These are phyloP conservation scores for Rhizoglyphus robini DNA, from an alignment of 1,140 invertebrate genomes.

Conservation along the genomic window DNA sequence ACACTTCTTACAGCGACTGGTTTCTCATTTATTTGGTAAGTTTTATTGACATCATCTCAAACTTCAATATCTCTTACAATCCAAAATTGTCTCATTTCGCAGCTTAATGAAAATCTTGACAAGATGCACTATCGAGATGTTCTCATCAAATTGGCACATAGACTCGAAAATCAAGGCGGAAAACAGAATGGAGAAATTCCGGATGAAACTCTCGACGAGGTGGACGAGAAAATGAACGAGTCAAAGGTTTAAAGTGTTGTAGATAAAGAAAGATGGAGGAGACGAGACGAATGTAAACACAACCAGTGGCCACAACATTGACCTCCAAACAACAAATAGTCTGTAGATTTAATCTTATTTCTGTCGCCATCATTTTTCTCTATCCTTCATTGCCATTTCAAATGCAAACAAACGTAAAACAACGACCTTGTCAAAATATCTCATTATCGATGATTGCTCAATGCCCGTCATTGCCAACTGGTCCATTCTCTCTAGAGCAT, in stretches of 20 bases:
- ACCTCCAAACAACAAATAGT: too few species aligned
- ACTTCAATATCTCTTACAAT: not conserved
- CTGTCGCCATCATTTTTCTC: too few species aligned
- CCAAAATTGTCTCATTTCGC: not conserved
- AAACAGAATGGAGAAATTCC: not conserved
- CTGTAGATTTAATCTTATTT: too few species aligned
- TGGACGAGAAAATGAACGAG: not conserved
- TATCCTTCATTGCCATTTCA: too few species aligned
- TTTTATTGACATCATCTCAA: not conserved
- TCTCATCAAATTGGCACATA: not conserved
- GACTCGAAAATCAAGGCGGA: not conserved
- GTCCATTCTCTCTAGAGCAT: too few species aligned
- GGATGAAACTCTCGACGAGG: not conserved
- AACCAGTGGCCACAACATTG: too few species aligned
- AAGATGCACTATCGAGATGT: slow-evolving; percentile 17
- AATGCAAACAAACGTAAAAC: too few species aligned
- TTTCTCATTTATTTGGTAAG: slow-evolving; percentile 17
- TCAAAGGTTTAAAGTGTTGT: not conserved
- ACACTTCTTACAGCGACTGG: slow-evolving; percentile 7
- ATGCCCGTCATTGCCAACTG: too few species aligned
- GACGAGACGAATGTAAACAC: not conserved
- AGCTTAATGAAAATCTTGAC: slow-evolving; percentile 16
- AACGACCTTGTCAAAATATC: too few species aligned
- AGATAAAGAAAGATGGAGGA: not conserved
- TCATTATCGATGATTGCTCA: too few species aligned